Evolutionary conservation across 2,797 vertebrate genomes (phyloP), one percentile per base, ranked within the genome.

Genomic region (Chrysocyon brachyurus): DNA sequence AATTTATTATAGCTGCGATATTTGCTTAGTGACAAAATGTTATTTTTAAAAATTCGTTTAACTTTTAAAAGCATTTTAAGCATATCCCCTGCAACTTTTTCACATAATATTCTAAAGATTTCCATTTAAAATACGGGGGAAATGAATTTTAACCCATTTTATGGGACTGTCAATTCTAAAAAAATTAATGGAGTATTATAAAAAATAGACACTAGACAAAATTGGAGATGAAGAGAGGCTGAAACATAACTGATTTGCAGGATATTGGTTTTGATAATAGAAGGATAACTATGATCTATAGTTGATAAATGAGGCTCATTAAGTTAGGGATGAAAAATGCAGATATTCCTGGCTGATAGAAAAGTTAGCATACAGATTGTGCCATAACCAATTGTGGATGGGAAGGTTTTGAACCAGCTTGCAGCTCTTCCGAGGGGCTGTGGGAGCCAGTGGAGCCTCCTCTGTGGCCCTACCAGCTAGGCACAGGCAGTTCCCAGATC

Each of bases 261-360:
- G 98, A 97, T 97, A 97, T 88, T 95, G 90, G 95, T 97, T 98
- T 98, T 97, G 91, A 91, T 97, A 97, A 79, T 97, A 92, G 89
- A 96, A 98, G 95, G 97, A 96, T 95, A 97, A 96, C 87, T 96
- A 87, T 97, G 96, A 90, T 87, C 97, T 94, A 8, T 73, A 84
- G 87, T 86, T 98, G 98, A 96, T 98, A 92, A 95, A 97, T 98
- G 96, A 96, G 92, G 85, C 84, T 97, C 93, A 90, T 96, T 96
- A 96, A 92, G 46, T 49, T 75, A 79, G 66, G 40, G 31, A 59
- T 96, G 85, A 96, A 77, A 84, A 93, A 96, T 94, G 94, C 73
- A 79, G 66, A 31, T 72, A 24, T 52, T 82, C 72, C 75, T 83
- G 49, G 77, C 81, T 68, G 78, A 57, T 31, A 78, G 84, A 68